These are phyloP conservation scores for Poeciliopsis prolifica DNA, from an alignment of 2,113 vertebrate species.

Conservation along the genomic window DNA sequence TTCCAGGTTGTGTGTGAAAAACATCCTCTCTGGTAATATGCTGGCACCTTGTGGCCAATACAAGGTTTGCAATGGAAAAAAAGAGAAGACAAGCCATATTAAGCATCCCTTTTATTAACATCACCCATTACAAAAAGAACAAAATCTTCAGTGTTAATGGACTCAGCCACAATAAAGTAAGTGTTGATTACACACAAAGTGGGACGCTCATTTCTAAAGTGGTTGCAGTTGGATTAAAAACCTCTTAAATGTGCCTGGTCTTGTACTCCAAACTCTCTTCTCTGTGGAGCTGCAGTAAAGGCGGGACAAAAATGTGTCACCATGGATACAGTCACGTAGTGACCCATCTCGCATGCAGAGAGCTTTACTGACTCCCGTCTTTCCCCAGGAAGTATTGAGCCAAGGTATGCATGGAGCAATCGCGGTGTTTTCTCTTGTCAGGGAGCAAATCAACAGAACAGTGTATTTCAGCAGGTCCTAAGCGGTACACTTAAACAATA, in stretches of 20 bases:
- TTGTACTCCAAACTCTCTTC: constrained; percentile 32
- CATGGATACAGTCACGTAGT: constrained; percentile 57
- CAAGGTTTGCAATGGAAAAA: constrained; percentile 21
- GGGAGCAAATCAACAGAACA: constrained; percentile 57
- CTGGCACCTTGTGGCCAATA: constrained; percentile 57
- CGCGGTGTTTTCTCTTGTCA: constrained; percentile 53
- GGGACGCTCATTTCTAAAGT: constrained; percentile 70
- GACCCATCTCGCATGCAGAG: constrained; percentile 60
- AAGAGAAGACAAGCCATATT: constrained; percentile 61
- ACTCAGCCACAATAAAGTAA: constrained; percentile 78
- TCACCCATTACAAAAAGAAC: constrained; percentile 84
- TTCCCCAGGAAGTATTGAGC: constrained; percentile 53
- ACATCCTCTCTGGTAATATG: constrained; percentile 16
- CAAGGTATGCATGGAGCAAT: constrained; percentile 55
- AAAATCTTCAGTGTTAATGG: constrained; percentile 82
- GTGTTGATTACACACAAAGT: constrained; percentile 75
- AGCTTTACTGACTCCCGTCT: constrained; percentile 45
- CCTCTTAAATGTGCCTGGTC: constrained; percentile 57
- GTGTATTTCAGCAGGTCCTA: constrained; percentile 74
- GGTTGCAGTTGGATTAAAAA: constrained; percentile 77
- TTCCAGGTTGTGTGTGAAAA: not conserved
- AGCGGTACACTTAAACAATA: constrained; percentile 71
- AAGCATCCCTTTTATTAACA: constrained; percentile 86
- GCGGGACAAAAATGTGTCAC: constrained; percentile 49
- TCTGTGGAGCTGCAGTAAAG: constrained; percentile 58